phyloP scores from a whole-genome alignment of 2,888 invertebrate genomes.

The Pachymerium ferrugineum region DNA sequence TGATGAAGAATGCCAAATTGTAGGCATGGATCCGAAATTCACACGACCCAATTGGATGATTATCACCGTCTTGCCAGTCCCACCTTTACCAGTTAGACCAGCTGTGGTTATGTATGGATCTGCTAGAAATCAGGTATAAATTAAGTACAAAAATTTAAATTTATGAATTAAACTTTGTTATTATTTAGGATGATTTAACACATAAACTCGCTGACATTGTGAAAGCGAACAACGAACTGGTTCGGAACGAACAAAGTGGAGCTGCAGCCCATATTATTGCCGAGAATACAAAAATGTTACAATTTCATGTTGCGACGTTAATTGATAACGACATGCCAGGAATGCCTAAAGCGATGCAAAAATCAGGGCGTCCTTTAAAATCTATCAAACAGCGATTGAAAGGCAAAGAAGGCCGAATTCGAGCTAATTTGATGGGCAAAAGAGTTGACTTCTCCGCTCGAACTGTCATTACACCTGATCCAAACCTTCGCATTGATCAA shows the following conservation, averaged over 20 bases:
- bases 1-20: constrained; percentile 92
- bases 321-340: constrained; percentile 99
- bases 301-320: constrained; percentile 96
- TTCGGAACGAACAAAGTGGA: constrained; percentile 90
- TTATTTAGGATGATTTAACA: constrained; percentile 83
- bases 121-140: constrained; percentile 83
- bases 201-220: constrained; percentile 98
- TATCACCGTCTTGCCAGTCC: constrained; percentile 92
- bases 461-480: constrained; percentile 96
- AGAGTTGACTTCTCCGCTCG: constrained; percentile 99
- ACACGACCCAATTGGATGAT: constrained; percentile 99
- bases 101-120: constrained; percentile 99
- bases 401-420: constrained; percentile 97
- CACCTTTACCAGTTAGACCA: constrained; percentile 90
- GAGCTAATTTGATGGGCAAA: constrained; percentile 99
- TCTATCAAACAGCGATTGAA: constrained; percentile 82
- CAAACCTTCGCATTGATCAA: constrained; percentile 89
- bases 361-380: constrained; percentile 96
- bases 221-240: constrained; percentile 93
- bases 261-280: constrained; percentile 95
- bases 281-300: constrained; percentile 95
- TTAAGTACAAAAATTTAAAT: too few relatives aligned
- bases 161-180: neutral
- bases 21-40: constrained; percentile 94
- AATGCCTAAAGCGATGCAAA: constrained; percentile 93